A percentile compares a stretch with the other conserved stretches of the same genome.
phyloP scores from a whole-genome alignment of 2,113 vertebrate genomes.

The Pongo pygmaeus region DNA sequence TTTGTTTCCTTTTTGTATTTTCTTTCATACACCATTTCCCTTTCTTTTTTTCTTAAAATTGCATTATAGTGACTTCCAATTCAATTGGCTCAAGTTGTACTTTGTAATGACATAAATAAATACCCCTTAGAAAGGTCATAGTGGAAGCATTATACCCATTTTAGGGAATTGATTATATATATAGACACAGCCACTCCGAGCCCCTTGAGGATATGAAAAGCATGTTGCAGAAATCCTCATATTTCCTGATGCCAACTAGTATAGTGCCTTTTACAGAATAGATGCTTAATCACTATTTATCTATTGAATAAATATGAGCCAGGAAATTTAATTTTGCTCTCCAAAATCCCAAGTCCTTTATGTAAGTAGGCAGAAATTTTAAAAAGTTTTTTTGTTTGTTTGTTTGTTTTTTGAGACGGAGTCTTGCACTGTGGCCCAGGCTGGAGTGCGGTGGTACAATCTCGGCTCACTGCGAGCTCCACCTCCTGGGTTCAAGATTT shows the following conservation, averaged over 20 bases:
- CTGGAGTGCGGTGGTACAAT: neutral
- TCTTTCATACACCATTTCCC: neutral
- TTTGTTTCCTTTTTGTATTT: constrained; percentile 39
- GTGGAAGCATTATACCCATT: neutral
- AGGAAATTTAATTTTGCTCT: constrained; percentile 47
- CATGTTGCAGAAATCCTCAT: neutral
- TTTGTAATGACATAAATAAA: neutral
- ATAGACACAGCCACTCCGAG: neutral
- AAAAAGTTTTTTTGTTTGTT: neutral
- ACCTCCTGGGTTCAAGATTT: neutral
- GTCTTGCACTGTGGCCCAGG: neutral
- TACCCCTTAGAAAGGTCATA: neutral
- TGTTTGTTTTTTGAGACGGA: neutral
- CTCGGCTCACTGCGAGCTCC: neutral
- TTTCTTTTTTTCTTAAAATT: constrained; percentile 13
- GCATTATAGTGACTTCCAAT: neutral
- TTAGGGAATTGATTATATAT: constrained; percentile 28
- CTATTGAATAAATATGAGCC: neutral
- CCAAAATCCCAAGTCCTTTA: constrained; percentile 3
- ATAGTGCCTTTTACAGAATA: neutral
- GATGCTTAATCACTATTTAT: neutral
- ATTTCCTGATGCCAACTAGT: constrained; percentile 9
- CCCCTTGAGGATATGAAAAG: neutral
- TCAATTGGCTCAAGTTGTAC: neutral
- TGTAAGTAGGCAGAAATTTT: neutral